Conservation (phyloP, 2,113 vertebrate species). For the Thermophis baileyi region DNA sequence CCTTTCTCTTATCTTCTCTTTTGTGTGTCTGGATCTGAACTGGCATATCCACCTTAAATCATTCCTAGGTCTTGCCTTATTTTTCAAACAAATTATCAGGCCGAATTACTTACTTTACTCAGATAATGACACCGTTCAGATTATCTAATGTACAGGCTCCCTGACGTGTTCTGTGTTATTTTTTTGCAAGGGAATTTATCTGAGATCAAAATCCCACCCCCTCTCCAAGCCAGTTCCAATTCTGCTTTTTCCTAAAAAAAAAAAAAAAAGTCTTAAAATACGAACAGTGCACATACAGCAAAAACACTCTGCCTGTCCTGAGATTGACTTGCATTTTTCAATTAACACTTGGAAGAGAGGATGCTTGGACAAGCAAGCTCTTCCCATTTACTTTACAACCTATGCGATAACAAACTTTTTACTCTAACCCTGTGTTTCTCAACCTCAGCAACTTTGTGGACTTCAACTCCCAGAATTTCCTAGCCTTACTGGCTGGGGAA, state of each 20-base stretch:
- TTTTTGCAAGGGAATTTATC: neutral
- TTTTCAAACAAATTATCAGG: slow-evolving; percentile 11
- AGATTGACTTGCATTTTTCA: neutral
- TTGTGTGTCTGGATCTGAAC: slow-evolving; percentile 22
- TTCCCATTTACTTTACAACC: neutral
- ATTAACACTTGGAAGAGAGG: neutral
- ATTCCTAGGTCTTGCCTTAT: neutral
- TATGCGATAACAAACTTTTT: neutral
- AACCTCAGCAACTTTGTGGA: neutral
- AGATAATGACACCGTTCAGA: neutral
- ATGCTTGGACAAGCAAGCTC: neutral
- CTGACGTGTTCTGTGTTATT: neutral
- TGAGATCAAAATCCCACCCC: neutral
- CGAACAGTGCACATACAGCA: neutral
- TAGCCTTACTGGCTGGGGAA: neutral
- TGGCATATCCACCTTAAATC: slow-evolving; percentile 35
- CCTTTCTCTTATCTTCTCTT: slow-evolving; percentile 18
- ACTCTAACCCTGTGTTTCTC: neutral
- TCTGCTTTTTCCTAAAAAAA: too few species aligned
- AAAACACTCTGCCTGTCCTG: neutral
- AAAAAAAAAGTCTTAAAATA: neutral
- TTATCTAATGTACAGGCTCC: neutral
- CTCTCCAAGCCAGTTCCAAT: neutral
- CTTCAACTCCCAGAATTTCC: neutral
- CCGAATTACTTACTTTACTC: neutral